Base-by-base conservation (phyloP, 35 echinoderm and acorn worm genomes). In the Lytechinus variegatus region DNA sequence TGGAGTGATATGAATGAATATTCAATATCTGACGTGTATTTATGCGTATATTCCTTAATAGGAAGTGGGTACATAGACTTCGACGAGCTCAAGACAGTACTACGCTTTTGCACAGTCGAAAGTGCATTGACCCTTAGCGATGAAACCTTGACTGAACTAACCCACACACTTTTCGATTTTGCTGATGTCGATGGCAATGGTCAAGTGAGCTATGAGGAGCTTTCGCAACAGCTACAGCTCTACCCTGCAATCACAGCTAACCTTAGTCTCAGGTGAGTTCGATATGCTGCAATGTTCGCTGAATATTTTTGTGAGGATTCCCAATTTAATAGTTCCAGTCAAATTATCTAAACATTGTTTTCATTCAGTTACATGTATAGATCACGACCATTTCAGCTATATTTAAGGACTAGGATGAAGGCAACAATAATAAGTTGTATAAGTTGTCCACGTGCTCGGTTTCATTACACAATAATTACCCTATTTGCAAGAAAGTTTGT, bases 61-160 rank as follows among this genome's bases (percentile, higher is more conserved):
- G 98, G 96, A 13, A 99, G 97, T 96, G 96, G 96, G 5, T 96
- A 87, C 0, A 99, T 98, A 10, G 98, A 99, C 54, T 96, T 95
- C 54, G 94, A 95, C 19, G 98, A 99, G 72, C 96, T 99, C n/a
- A 94, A 95, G 27, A 99, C 96, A 52, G 96, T 99, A 13, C 92
- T 97, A 16, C 58, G 87, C 24, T 97, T 95, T n/a, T 99, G 98
- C 87, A 97, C 97, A 58, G 95, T 89, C 8, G 98, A 99, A 86
- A 97, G 96, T 95, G 96, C 96, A 9, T 88, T 99, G 16, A 95
- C 93, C 19, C 96, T 97, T 0, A 95, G 95, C 54, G 97, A 99
- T 19, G 96, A 97, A 86, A 97, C 94, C 0, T 52, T 99, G 56
- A 53, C 86, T 7, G 98, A 97, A 79, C 95, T 99, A 0, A 99